phyloP scores from a whole-genome alignment of 2,888 invertebrate species.

The Chironomus tentans region DNA sequence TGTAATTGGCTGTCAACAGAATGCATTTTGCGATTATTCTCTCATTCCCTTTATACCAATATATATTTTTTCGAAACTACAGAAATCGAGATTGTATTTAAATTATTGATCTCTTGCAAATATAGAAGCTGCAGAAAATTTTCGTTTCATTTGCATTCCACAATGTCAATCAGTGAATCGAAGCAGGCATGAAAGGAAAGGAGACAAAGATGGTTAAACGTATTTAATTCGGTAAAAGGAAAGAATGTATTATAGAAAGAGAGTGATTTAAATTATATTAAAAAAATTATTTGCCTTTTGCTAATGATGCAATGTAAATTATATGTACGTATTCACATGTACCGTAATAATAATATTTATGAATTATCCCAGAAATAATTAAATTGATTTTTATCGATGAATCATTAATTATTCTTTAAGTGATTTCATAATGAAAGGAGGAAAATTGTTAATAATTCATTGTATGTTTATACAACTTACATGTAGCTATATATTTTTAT shows the following conservation, averaged over 20 bases:
- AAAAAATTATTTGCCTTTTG: no score
- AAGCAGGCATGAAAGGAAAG: neutral
- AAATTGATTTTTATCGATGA: neutral
- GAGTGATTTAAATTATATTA: neutral
- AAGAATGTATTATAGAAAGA: neutral
- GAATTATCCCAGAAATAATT: neutral
- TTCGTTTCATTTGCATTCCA: conserved; percentile 19
- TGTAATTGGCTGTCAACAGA: conserved; percentile 27
- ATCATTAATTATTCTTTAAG: conserved; percentile 24
- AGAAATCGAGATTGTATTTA: conserved; percentile 22
- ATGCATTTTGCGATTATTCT: conserved; percentile 11
- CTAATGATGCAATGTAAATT: no score
- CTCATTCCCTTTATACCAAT: neutral
- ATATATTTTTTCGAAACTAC: neutral
- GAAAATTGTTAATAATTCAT: neutral
- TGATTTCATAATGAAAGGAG: neutral
- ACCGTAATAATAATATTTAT: no score
- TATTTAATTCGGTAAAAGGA: neutral
- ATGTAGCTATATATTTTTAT: no score
- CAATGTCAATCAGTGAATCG: conserved; percentile 17
- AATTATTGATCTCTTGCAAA: conserved; percentile 19
- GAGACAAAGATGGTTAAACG: neutral
- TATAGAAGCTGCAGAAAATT: conserved; percentile 1
- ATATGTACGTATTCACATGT: no score
- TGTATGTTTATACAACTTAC: no score